These are phyloP conservation scores for Narcine bancroftii DNA, from an alignment of 2,113 vertebrate species.

Conservation along the genomic window DNA sequence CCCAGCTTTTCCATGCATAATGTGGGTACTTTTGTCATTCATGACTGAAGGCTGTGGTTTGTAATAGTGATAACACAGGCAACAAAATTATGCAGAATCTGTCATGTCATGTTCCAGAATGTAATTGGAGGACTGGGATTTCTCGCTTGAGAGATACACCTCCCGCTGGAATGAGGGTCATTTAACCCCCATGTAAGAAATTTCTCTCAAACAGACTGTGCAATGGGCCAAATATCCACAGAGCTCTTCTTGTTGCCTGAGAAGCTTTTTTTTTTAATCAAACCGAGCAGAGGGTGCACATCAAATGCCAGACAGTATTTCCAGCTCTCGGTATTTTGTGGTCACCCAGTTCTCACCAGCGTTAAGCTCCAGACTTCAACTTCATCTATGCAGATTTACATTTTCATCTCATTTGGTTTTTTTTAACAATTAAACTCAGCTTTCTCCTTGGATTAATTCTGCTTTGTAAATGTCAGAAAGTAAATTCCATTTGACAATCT, in stretches of 20 bases:
- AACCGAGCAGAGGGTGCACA: background rate
- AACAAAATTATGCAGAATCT: background rate
- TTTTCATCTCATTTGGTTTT: constrained; percentile 11
- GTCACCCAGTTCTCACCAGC: background rate
- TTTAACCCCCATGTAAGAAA: constrained; percentile 5
- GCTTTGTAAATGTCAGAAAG: background rate
- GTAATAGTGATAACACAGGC: background rate
- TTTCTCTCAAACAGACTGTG: background rate
- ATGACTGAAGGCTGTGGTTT: background rate
- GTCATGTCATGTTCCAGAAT: background rate
- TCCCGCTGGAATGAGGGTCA: background rate
- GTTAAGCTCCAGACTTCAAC: background rate
- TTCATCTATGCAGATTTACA: constrained; percentile 17
- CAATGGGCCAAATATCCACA: constrained; percentile 28
- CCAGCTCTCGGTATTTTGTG: constrained; percentile 4
- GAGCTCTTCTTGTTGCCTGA: background rate
- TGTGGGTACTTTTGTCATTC: background rate
- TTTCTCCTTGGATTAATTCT: background rate
- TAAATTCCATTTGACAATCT: constrained; percentile 19
- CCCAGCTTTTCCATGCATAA: background rate
- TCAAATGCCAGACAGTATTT: constrained; percentile 10
- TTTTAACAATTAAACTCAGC: background rate
- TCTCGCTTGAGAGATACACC: constrained; percentile 20
- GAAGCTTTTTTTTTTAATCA: constrained; percentile 34
- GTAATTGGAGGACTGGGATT: constrained; percentile 24